Base-by-base conservation (phyloP, 1,140 invertebrate species). In the Drosophila lacteicornis region DNA sequence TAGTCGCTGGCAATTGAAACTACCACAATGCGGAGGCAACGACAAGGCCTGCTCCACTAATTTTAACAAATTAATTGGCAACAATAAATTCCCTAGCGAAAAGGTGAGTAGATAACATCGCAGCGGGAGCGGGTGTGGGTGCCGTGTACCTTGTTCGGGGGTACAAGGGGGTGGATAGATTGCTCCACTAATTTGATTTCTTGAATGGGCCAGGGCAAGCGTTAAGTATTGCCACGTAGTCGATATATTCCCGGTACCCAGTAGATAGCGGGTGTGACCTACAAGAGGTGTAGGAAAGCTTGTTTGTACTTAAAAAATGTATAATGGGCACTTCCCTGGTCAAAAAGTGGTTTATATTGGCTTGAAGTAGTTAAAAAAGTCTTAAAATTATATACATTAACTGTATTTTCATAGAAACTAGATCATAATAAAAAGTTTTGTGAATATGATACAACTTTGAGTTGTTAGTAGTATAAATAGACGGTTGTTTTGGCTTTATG, bases 61-160 rank as follows among this genome's bases (percentile, higher is more conserved):
- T 90, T 90, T 90, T 90, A 90, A 90, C 85, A 90, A 90, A 90
- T 90, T 90, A 90, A 90, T 90, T 90, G 85, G 85, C 81, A 90
- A 90, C 85, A 90, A 90, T 90, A 90, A 90, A 90, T 90, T 90
- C 56, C 58, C 66, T 90, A 70, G 84, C 80, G 76, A 88, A 87
- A 84, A 87, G 84, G 84, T 88, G 84, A 67, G 55, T 77, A 65
- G 84, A 87, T 87, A 88, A 70, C 55, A 88, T 88, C 84, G 56
- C 58, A 49, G 51, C 67, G 59, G 74, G 25, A 17, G 56, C 19
- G 45, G 45, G 4, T 25, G 33, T 25, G 11, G 17, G 17, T 19
- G 43, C 9, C 9, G 12, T 22, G 36, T 17, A 25, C 27, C 27
- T 30, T 30, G 27, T 30, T 30, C n/a, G 27, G 27, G 46, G 17